Conservation (phyloP, 2,888 invertebrate species). For the Alsophila aescularia region DNA sequence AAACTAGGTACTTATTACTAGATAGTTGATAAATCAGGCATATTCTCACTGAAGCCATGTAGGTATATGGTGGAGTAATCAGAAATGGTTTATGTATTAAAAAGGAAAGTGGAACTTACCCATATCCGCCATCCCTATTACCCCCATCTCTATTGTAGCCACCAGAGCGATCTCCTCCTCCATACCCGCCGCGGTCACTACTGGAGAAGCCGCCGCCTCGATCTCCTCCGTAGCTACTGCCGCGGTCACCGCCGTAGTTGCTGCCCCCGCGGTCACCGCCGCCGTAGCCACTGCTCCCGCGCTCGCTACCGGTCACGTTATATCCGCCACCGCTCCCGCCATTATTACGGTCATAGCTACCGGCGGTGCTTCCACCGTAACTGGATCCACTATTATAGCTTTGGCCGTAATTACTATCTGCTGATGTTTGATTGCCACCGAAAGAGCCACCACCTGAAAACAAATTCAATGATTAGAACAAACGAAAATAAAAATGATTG, state of each 20-base stretch:
- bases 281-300: conserved; percentile 55
- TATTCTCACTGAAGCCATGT: conserved; percentile 6
- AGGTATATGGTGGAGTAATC: no score
- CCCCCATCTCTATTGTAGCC: conserved; percentile 84
- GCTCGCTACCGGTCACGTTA: conserved; percentile 45
- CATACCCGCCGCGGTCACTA: conserved; percentile 75
- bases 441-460: conserved; percentile 61
- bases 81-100: not conserved
- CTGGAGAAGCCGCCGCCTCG: conserved; percentile 70
- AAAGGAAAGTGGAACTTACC: conserved; percentile 75
- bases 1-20: not conserved
- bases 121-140: conserved; percentile 84
- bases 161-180: conserved; percentile 71
- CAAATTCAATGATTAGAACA: not conserved
- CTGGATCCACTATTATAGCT: conserved; percentile 56
- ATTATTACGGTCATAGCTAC: conserved; percentile 40
- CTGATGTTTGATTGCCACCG: conserved; percentile 51
- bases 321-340: conserved; percentile 56
- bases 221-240: conserved; percentile 67
- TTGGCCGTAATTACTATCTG: conserved; percentile 64
- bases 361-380: conserved; percentile 55
- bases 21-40: conserved; percentile 2
- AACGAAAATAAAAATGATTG: no score
- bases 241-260: conserved; percentile 68
- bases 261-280: conserved; percentile 53